A percentile compares a stretch with the other conserved stretches of the same genome.
Conservation (phyloP, 2,797 vertebrate species). For the Scyliorhinus canicula region DNA sequence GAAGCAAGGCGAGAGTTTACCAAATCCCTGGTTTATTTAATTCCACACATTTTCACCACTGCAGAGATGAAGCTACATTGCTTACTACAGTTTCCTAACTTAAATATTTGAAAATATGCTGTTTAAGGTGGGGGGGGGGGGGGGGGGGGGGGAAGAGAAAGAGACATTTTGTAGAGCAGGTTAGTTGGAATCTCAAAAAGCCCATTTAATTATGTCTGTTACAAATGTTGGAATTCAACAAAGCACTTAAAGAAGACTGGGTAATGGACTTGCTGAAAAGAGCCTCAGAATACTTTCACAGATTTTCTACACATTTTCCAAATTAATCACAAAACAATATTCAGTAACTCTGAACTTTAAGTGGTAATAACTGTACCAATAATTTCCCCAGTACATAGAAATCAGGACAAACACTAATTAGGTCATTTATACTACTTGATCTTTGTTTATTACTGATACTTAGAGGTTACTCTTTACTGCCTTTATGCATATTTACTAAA, state of each 20-base stretch:
- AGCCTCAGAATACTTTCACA: not conserved
- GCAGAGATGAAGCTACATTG: not conserved
- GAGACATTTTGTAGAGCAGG: not conserved
- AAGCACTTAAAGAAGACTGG: not conserved
- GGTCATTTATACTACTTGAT: slow-evolving; percentile 5
- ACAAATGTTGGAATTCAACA: not conserved
- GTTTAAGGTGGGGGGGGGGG: too few species aligned
- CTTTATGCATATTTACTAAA: not conserved
- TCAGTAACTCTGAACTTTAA: not conserved
- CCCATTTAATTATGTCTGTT: not conserved
- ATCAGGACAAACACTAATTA: slow-evolving; percentile 14
- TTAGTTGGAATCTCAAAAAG: not conserved
- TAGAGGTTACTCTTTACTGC: not conserved
- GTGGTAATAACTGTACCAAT: not conserved
- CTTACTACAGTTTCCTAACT: not conserved
- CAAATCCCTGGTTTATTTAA: not conserved
- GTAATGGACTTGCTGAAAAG: not conserved
- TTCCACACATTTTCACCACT: not conserved
- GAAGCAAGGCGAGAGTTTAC: not conserved
- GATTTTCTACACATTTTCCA: not conserved
- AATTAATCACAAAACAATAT: not conserved
- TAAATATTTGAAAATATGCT: not conserved
- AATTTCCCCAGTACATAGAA: not conserved
- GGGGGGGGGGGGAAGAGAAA: not conserved
- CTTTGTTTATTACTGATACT: not conserved